Base-by-base conservation (phyloP, 2,888 invertebrate species). In the Drosophila yooni region DNA sequence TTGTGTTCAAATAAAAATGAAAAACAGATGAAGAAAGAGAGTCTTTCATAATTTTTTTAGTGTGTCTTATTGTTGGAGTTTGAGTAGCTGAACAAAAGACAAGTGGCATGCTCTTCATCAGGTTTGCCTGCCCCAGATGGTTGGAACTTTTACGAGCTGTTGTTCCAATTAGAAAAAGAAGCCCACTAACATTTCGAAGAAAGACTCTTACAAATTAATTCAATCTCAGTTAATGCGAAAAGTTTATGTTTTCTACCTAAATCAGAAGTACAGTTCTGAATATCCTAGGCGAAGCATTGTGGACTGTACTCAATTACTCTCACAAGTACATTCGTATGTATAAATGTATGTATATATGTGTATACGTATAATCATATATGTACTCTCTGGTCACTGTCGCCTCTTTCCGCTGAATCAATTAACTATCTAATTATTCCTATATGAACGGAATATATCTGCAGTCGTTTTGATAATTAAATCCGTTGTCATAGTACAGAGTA, bases 161-260 rank as follows among this genome's bases (percentile, higher is more conserved):
- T 69, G 65, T 66, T 66, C 64, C 75, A 82, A 85, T 89, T 83
- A 79, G 57, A 72, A 76, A 73, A 43, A 25, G 70, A 70, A 69
- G n/a, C 59, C 53, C 31, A 51, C 58, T 43, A 52, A 54, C 48
- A 58, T 57, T 61, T 57, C 29, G 18, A 53, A 60, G n/a, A 57
- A 60, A 64, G 52, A 67, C 54, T 50, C 65, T 48, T 53, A 25
- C 21, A 62, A 82, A 82, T 71, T 64, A 79, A 71, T 78, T 73
- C 71, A 72, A 72, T 82, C 64, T 48, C 59, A 51, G 73, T 64
- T 61, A 81, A 88, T 81, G 74, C 64, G 27, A 43, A 81, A 88
- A 89, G 72, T 85, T 88, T 76, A 25, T 34, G 21, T 6, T 25
- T 25, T 5, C 6, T 48, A 34, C 34, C n/a, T 48, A 57, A 51